Conservation (phyloP, 2,888 invertebrate genomes). For the Agrochola litura region DNA sequence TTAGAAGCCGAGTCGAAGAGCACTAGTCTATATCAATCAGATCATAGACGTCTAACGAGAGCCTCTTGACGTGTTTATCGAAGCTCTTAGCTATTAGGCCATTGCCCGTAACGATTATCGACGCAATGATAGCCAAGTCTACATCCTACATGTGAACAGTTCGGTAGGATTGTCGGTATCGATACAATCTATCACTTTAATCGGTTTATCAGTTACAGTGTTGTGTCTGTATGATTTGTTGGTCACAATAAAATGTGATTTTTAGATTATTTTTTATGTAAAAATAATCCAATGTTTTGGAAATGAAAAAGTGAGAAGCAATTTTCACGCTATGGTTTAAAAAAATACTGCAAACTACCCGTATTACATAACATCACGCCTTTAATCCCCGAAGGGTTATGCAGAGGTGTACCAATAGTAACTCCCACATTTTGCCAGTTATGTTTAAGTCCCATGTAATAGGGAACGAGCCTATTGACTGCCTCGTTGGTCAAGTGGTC, state of each 20-base stretch:
- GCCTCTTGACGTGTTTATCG: constrained; percentile 46
- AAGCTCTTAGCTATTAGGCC: constrained; percentile 27
- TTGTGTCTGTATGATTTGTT: constrained; percentile 12
- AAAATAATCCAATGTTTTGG: constrained; percentile 18
- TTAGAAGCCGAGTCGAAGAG: constrained; percentile 12
- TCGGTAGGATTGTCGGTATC: constrained; percentile 10
- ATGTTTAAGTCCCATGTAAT: too few relatives aligned
- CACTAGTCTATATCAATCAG: constrained; percentile 17
- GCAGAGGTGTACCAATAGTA: too few relatives aligned
- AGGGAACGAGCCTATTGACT: too few relatives aligned
- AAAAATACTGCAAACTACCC: background rate
- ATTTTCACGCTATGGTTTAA: background rate
- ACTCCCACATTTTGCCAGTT: too few relatives aligned
- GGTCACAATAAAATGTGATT: background rate
- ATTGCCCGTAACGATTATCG: constrained; percentile 40
- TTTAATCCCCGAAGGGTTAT: background rate
- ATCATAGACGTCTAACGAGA: constrained; percentile 25
- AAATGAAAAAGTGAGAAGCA: constrained; percentile 15
- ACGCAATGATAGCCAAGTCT: constrained; percentile 28
- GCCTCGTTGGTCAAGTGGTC: too few relatives aligned
- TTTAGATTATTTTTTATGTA: background rate
- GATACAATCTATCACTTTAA: constrained; percentile 6
- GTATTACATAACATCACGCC: background rate
- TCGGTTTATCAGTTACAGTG: background rate
- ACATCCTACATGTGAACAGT: constrained; percentile 8